Evolutionary conservation across 2,888 invertebrate genomes (phyloP).

Genomic region (Cactoblastis cactorum): DNA sequence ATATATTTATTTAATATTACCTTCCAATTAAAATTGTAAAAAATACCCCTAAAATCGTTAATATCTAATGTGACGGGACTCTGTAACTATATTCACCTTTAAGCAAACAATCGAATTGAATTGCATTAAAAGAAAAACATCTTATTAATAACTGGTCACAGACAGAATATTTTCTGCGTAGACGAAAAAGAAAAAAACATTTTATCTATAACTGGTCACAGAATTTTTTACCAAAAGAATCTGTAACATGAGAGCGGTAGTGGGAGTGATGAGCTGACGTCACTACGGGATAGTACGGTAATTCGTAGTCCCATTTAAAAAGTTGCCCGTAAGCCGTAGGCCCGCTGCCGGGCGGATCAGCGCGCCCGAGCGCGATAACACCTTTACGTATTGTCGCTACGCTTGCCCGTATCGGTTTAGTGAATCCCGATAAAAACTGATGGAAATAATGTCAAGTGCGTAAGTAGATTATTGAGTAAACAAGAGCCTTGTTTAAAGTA

Average conservation of each 20-base stretch:
- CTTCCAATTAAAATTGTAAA: too few species aligned
- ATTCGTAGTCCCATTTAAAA: slow-evolving; percentile 14
- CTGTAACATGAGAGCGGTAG: background rate
- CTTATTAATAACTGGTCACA: too few species aligned
- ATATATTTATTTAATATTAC: too few species aligned
- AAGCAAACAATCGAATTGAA: too few species aligned
- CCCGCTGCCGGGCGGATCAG: slow-evolving; percentile 24
- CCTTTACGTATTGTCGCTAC: slow-evolving; percentile 32
- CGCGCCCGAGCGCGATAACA: slow-evolving; percentile 31
- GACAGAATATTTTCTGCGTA: too few species aligned
- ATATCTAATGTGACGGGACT: too few species aligned
- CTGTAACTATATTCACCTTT: too few species aligned
- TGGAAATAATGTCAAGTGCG: too few species aligned
- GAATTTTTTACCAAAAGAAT: background rate
- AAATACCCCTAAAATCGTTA: too few species aligned
- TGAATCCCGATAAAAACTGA: background rate
- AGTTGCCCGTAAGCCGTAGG: slow-evolving; percentile 28
- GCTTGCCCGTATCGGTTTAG: slow-evolving; percentile 24
- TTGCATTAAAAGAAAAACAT: too few species aligned
- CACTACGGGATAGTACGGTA: slow-evolving; percentile 10
- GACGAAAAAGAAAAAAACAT: background rate
- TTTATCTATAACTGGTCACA: background rate
- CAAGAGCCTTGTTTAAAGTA: too few species aligned
- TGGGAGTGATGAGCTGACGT: background rate
- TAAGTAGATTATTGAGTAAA: too few species aligned